phyloP scores from a whole-genome alignment of 2,113 vertebrate species.

The Sylvietta virens region DNA sequence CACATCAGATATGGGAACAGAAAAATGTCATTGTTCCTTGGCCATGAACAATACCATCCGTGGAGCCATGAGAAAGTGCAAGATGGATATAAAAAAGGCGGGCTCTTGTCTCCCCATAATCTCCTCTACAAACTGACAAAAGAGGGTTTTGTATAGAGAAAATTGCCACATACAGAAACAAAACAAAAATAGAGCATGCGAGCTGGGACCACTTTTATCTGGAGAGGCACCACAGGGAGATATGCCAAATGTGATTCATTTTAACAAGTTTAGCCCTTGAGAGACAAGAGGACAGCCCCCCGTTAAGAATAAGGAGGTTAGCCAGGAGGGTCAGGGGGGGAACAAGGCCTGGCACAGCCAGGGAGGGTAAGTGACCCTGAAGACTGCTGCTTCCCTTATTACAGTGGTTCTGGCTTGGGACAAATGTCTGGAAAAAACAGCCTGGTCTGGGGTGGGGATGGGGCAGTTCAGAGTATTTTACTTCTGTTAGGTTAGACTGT shows the following conservation, averaged over 20 bases:
- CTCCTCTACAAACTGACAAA: constrained; percentile 64
- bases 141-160: constrained; percentile 65
- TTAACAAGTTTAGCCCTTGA: constrained; percentile 58
- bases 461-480: background rate
- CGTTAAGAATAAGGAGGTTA: constrained; percentile 20
- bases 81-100: constrained; percentile 50
- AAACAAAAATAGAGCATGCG: constrained; percentile 60
- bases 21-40: constrained; percentile 57
- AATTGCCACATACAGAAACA: constrained; percentile 66
- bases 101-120: constrained; percentile 61
- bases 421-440: background rate
- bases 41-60: constrained; percentile 41
- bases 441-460: background rate
- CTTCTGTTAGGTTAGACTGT: background rate
- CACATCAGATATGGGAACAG: constrained; percentile 65
- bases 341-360: constrained; percentile 1
- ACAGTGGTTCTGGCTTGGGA: background rate
- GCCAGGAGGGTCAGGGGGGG: background rate
- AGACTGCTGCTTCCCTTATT: background rate
- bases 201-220: constrained; percentile 64
- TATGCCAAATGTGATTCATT: constrained; percentile 65
- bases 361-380: constrained; percentile 18
- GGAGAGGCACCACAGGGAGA: constrained; percentile 64
- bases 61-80: constrained; percentile 53
- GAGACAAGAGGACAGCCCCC: constrained; percentile 49